Evolutionary conservation across 1,140 invertebrate genomes (phyloP).

Genomic region (Drosophila sturtevanti): DNA sequence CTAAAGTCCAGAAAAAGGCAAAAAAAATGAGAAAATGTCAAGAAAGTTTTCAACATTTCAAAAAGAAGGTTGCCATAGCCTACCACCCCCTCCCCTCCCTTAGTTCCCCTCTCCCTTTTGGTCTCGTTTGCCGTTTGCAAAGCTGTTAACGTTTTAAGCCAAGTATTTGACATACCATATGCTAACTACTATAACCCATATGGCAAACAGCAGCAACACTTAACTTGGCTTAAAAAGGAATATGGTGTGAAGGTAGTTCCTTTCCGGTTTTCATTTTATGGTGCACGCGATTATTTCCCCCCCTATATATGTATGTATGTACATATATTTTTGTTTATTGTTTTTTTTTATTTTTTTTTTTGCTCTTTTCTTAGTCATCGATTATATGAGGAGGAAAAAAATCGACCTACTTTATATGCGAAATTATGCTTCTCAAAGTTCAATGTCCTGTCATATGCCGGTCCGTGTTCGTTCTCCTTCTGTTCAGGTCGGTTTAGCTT

Average conservation of each 20-base stretch:
- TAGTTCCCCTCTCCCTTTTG: neutral
- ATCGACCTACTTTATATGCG: constrained; percentile 35
- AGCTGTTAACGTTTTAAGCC: too few species aligned
- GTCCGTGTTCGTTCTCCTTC: constrained; percentile 7
- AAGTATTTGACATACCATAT: constrained; percentile 3
- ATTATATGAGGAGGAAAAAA: neutral
- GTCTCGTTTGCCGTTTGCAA: too few species aligned
- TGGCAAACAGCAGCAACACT: neutral
- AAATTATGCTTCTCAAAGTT: constrained; percentile 13
- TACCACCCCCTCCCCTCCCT: neutral
- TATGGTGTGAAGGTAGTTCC: neutral
- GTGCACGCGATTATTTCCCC: neutral
- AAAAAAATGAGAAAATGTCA: too few species aligned
- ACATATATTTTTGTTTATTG: too few species aligned
- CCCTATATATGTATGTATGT: neutral
- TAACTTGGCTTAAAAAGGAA: constrained; percentile 1
- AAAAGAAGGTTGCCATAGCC: neutral
- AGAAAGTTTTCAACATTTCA: neutral
- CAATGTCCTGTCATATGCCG: constrained; percentile 46
- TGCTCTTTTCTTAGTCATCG: neutral
- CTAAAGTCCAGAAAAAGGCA: too few species aligned
- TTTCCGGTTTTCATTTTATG: constrained; percentile 13
- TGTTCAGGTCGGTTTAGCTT: neutral
- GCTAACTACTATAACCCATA: constrained; percentile 1
- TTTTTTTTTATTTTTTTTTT: neutral